Base-by-base conservation (phyloP, 2,888 invertebrate genomes). In the Lottia scabra region DNA sequence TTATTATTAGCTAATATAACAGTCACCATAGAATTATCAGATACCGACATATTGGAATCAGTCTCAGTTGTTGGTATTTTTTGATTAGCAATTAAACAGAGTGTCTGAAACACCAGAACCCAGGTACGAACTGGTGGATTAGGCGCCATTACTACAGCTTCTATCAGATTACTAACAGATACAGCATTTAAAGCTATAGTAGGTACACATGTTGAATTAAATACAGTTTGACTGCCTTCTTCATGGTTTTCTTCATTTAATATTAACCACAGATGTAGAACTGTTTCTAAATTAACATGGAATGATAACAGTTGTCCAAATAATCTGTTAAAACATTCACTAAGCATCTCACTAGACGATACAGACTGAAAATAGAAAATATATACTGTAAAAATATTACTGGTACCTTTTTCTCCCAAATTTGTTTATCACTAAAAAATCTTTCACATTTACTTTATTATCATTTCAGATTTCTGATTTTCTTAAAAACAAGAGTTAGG, bases 181-280 rank as follows among this genome's bases (percentile, higher is more conserved):
- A 78, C 74, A 0, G 92, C 91, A 68, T 93, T 93, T 63, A 94
- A 91, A 1, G 92, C 92, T 76, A 94, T 93, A 71, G 92, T 91
- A 0, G 94, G 94, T 8, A 80, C 72, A 5, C 84, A 75, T 56
- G 80, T 80, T 5, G 86, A 77, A 76, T 88, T 85, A 78, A 87
- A 87, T 30, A 71, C 72, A 16, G 79, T 68, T 65, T 78, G 79
- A 45, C 77, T 80, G 26, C 76, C 78, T 23, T 82, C 83, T 27
- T 85, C 83, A 2, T 74, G 70, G 30, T 84, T 77, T 89, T 89
- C 94, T 92, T 92, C 89, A 80, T 95, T 96, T 76, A 96, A 91
- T 2, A 95, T 96, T 76, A 97, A 91, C 95, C 96, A 97, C 80
- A 96, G 91, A 79, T 95, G 94, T 48, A 96, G 91, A 67, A 95